Base-by-base conservation (phyloP, 2,888 invertebrate genomes). In the Agrotis segetum region DNA sequence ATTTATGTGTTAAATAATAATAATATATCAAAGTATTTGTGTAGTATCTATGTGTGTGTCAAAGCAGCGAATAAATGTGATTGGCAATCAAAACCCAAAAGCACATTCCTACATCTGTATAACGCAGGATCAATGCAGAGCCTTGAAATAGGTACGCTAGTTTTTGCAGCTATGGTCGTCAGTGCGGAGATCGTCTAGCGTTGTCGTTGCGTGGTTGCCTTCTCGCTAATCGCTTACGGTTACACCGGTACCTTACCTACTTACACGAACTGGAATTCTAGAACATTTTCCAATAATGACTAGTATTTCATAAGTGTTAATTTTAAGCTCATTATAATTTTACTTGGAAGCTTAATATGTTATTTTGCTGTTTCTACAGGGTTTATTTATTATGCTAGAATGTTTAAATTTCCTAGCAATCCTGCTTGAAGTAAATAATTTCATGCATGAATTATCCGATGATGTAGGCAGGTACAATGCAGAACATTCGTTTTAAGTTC, bases 241-340 rank as follows among this genome's bases (percentile, higher is more conserved):
- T 13, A 14, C 34, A 56, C 56, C 1, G 6, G n/a, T 34, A 7
- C 34, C 58, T 55, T 47, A 47, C 17, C 3, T 34, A 21, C 14
- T n/a, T 16, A 52, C 19, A 55, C n/a, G 19, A 29, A 13, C 14
- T 46, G 19, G 9, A 24, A 52, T 24, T 50, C 24, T 56, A 62
- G 40, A 46, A 56, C 0, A 40, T 46, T 44, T 19, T 24, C 13
- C 24, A 21, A 4, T 24, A 62, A 24, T 66, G 16, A 19, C 34
- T 53, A 34, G 16, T 44, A 47, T 52, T 63, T 46, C 24, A 71
- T 65, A 14, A 66, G 3, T 14, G 19, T 13, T 29, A n/a, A 53
- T 59, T 49, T 71, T 44, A 16, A 50, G 44, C 19, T 69, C 21
- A 17, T 44, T 34, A 44, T 55, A 44, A 71, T 40, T 14, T 19